Conservation (phyloP, 2,797 vertebrate genomes). For the Streptopelia turtur region DNA sequence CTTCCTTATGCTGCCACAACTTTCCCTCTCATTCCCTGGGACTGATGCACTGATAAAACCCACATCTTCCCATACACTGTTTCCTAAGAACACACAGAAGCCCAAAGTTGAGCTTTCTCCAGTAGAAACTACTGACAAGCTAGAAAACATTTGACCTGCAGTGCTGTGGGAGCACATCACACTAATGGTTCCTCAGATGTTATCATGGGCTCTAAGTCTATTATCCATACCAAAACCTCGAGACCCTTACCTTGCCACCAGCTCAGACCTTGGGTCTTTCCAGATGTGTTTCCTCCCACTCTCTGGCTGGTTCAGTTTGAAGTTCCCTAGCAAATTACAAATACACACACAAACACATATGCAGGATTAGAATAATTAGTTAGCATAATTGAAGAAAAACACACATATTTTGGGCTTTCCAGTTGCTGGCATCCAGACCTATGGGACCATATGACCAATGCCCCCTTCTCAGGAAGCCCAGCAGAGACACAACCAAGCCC, state of each 20-base stretch:
- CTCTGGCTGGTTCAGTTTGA: neutral
- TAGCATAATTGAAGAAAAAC: neutral
- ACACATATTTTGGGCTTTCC: neutral
- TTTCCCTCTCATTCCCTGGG: neutral
- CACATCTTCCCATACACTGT: neutral
- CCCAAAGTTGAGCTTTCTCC: neutral
- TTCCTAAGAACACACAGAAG: neutral
- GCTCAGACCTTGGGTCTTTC: neutral
- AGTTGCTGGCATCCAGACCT: neutral
- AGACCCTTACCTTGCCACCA: neutral
- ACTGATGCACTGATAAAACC: neutral
- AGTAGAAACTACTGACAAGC: neutral
- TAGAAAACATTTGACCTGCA: neutral
- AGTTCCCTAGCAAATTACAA: neutral
- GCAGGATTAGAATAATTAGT: neutral
- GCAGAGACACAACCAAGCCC: neutral
- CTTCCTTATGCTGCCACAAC: neutral
- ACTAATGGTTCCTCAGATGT: neutral
- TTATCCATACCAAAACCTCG: neutral
- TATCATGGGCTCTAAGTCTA: neutral
- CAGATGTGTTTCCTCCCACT: neutral
- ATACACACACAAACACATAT: neutral
- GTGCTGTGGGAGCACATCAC: neutral
- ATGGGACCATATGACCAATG: neutral
- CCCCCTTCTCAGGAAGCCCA: neutral